These are phyloP conservation scores for Gastrophysa polygoni DNA, from an alignment of 2,888 invertebrate genomes.

Conservation along the genomic window DNA sequence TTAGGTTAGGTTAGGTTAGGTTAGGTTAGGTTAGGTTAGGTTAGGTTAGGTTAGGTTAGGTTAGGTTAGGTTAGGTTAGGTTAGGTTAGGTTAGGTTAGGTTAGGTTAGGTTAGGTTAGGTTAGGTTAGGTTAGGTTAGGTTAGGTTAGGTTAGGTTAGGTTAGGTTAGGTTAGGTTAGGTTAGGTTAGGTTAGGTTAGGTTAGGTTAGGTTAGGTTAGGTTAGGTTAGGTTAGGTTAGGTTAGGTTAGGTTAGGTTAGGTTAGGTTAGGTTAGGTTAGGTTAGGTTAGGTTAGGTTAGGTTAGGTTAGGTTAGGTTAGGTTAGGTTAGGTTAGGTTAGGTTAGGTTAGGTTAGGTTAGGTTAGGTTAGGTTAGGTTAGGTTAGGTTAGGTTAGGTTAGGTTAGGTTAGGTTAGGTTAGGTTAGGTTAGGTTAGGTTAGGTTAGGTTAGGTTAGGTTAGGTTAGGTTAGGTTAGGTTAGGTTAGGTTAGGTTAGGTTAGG, in stretches of 20 bases:
- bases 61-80: constrained; percentile 5
- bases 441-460: constrained; percentile 7
- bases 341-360: constrained; percentile 11
- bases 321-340: constrained; percentile 10
- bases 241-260: constrained; percentile 11
- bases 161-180: constrained; percentile 11
- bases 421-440: constrained; percentile 11
- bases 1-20: constrained; percentile 13
- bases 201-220: constrained; percentile 10
- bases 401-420: constrained; percentile 10
- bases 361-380: constrained; percentile 11
- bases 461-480: not conserved
- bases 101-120: constrained; percentile 11
- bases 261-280: constrained; percentile 10
- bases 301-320: constrained; percentile 11
- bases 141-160: constrained; percentile 11
- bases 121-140: constrained; percentile 11
- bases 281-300: constrained; percentile 11
- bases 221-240: constrained; percentile 11
- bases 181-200: constrained; percentile 10
- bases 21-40: constrained; percentile 12
- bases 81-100: constrained; percentile 11
- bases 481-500: not conserved
- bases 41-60: constrained; percentile 8
- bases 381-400: constrained; percentile 10